Base-by-base conservation (phyloP, 1,140 invertebrate species). In the Zaprionus ghesquierei region DNA sequence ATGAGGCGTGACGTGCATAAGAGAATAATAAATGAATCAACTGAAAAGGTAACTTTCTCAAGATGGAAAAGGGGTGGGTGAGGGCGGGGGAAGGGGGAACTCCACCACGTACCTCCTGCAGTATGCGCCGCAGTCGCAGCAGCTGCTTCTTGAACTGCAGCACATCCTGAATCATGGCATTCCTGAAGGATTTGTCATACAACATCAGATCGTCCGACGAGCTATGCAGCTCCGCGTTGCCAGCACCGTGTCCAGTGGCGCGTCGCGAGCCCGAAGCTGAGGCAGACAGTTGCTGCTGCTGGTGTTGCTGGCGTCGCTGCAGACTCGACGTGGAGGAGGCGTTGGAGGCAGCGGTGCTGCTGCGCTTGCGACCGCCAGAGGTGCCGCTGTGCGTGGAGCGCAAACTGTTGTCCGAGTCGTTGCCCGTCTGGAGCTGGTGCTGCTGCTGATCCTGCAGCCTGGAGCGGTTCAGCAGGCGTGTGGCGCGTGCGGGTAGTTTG, bases 131-230 rank as follows among this genome's bases (percentile, higher is more conserved):
- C 9, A 95, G 92, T 79, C 94, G 93, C 58, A 95, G 89, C 53
- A 95, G 92, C 93, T 95, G 94, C 60, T 95, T 95, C 92, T 95
- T 95, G 33, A 95, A 94, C 55, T 93, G 93, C 79, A 94, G 93
- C 61, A 95, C 93, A 91, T 95, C 95, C 91, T 95, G 95, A 80
- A 93, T 94, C 93, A 95, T 94, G 59, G 91, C 90, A 90, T 92
- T 92, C 73, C 89, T 77, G 60, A 92, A 90, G 58, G 91, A 91
- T 77, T 92, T 92, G 75, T 92, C 91, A 84, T 90, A 89, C 64
- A 92, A 74, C 84, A 92, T 87, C 50, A 92, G 86, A 77, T 93
- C 92, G 79, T 92, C 92, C 58, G 91, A 92, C 31, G 91, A 92
- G 76, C 91, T 90, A 46, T 91, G 89, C 69, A 89, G 78, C 75